Base-by-base conservation (phyloP, 2,888 invertebrate genomes). In the Lamproptera curius region DNA sequence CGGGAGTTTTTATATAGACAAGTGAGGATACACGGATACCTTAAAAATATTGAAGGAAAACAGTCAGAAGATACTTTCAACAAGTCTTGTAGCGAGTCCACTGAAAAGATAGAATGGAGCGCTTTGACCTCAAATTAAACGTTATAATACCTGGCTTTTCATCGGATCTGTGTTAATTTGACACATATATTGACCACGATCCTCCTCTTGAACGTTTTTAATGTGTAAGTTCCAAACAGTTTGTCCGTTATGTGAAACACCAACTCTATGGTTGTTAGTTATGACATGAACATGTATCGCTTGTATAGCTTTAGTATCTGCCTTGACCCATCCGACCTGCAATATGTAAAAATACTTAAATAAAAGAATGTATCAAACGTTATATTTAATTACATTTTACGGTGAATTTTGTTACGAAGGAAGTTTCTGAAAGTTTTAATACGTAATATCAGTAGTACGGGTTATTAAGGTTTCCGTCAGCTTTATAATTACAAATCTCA, bases 111-210 rank as follows among this genome's bases (percentile, higher is more conserved):
- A 2, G 65, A 73, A 53, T 80, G 73, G 73, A 75, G 69, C 55
- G 64, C 67, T 36, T 62, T 70, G 31, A 72, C 71, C 0, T 79
- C 75, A 3, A 79, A 78, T 54, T 81, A 61, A 64, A 28, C n/a
- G 16, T 37, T 37, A 11, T 26, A 23, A 37, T 37, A 40, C 43
- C 92, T 96, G 97, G 77, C 95, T 95, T 81, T 95, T 94, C 97
- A 97, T 97, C 0, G 97, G 97, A 81, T 96, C 95, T 14, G 97
- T 97, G 87, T 97, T 97, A 67, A 97, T 93, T 86, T 97, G 97
- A 80, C 97, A 97, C 96, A 96, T 96, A 84, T 97, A 97, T 61
- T 93, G 91, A 20, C 97, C 97, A 40, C 93, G 91, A 78, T 97
- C 97, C 69, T 96, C 95, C 70, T 94, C 94, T 65, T 95, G 94